phyloP scores from a whole-genome alignment of 2,888 invertebrate genomes.

The Euphydryas editha region DNA sequence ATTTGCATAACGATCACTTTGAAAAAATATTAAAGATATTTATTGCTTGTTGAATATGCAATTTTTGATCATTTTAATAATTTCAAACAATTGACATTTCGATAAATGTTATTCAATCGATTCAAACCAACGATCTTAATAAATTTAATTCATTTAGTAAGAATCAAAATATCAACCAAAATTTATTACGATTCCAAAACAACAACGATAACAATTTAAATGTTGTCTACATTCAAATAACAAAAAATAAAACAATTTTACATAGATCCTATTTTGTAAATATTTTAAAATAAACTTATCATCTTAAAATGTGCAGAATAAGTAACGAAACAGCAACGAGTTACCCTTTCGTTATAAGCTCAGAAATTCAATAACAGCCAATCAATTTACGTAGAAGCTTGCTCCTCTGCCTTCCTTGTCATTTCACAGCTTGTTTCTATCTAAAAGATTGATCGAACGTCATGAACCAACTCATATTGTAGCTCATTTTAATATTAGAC shows the following conservation, averaged over 20 bases:
- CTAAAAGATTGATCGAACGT: slow-evolving; percentile 70
- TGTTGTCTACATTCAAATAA: too few species aligned
- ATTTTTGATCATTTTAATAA: not conserved
- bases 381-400: slow-evolving; percentile 19
- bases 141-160: too few species aligned
- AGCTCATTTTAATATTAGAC: slow-evolving; percentile 72
- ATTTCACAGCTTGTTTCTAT: slow-evolving; percentile 58
- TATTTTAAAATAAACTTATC: not conserved
- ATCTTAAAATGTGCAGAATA: not conserved
- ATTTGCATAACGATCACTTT: slow-evolving; percentile 70
- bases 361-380: slow-evolving; percentile 7
- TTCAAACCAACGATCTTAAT: too few species aligned
- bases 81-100: too few species aligned
- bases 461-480: slow-evolving; percentile 72
- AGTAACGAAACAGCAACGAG: not conserved
- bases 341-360: not conserved
- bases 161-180: too few species aligned
- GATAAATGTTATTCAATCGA: too few species aligned
- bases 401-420: slow-evolving; percentile 48
- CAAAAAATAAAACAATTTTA: too few species aligned
- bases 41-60: not conserved
- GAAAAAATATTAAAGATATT: slow-evolving; percentile 26
- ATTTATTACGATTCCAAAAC: too few species aligned
- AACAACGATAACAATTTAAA: too few species aligned
- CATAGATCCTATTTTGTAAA: not conserved